Percentiles rank a stretch among this genome's conserved stretches.
Evolutionary conservation across 1,140 invertebrate genomes (phyloP).

Genomic region (Nautilus pompilius): DNA sequence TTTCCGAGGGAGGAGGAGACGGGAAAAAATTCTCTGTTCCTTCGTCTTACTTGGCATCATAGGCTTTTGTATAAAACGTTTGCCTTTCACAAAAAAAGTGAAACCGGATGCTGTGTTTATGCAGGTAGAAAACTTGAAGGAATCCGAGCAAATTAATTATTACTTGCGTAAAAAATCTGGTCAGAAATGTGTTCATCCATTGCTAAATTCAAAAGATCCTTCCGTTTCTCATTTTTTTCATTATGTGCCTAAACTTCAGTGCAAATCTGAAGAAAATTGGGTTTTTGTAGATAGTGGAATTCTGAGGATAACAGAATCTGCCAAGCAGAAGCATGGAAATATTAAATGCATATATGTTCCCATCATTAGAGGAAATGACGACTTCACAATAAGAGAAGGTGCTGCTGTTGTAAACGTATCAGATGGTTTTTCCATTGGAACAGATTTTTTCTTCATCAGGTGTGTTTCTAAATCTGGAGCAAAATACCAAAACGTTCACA

Average conservation of each 20-base stretch:
- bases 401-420: slow-evolving; percentile 25
- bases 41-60: not conserved
- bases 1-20: not conserved
- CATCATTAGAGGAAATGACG: slow-evolving; percentile 20
- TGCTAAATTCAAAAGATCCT: slow-evolving; percentile 65
- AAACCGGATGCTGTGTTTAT: not conserved
- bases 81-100: too few relatives aligned
- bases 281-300: slow-evolving; percentile 33
- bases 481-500: slow-evolving; percentile 45
- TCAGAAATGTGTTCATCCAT: slow-evolving; percentile 64
- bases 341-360: slow-evolving; percentile 42
- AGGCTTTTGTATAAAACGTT: not conserved
- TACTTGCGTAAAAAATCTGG: slow-evolving; percentile 11
- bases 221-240: slow-evolving; percentile 70
- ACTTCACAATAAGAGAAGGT: slow-evolving; percentile 21
- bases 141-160: not conserved
- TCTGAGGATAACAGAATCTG: slow-evolving; percentile 23
- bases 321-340: slow-evolving; percentile 26
- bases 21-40: not conserved
- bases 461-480: slow-evolving; percentile 31
- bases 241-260: slow-evolving; percentile 62
- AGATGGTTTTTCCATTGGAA: slow-evolving; percentile 24
- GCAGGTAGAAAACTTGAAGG: not conserved
- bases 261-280: slow-evolving; percentile 58
- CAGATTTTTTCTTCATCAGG: slow-evolving; percentile 43